Percentiles rank a stretch among this genome's conserved stretches.
Conservation (phyloP, 2,113 vertebrate species). For the Taurulus bubalis region DNA sequence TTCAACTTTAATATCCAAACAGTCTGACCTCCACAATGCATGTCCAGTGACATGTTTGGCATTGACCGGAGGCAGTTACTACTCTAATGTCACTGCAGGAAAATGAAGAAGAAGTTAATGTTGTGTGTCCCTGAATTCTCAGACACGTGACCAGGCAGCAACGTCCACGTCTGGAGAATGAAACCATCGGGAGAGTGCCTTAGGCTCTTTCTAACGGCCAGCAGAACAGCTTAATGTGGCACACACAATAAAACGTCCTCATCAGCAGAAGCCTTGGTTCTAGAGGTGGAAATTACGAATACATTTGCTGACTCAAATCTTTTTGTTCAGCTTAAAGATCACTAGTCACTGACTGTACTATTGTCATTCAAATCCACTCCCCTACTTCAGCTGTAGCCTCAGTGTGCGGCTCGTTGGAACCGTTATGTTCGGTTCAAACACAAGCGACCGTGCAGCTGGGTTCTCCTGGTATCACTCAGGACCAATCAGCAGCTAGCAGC, state of each 20-base stretch:
- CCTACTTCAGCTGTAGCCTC: not conserved
- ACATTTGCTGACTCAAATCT: not conserved
- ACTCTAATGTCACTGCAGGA: not conserved
- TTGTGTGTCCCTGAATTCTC: not conserved
- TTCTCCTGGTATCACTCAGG: too few species aligned
- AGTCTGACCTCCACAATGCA: not conserved
- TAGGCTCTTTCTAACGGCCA: not conserved
- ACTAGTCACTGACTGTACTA: not conserved
- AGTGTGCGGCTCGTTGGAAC: not conserved
- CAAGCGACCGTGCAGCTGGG: not conserved
- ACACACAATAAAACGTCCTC: not conserved
- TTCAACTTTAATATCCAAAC: not conserved
- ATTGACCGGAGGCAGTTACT: not conserved
- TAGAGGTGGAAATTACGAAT: not conserved
- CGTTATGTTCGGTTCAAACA: not conserved
- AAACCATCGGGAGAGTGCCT: not conserved
- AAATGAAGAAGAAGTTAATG: not conserved
- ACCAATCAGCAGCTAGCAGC: not conserved
- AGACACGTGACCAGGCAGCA: not conserved
- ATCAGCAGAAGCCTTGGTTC: not conserved
- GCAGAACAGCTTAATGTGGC: not conserved
- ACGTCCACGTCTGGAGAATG: not conserved
- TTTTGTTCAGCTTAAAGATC: not conserved
- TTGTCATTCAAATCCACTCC: not conserved
- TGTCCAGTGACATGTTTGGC: not conserved